A percentile compares a stretch with the other conserved stretches of the same genome.
Conservation (phyloP, 2,113 vertebrate species). For the Callipepla californica region DNA sequence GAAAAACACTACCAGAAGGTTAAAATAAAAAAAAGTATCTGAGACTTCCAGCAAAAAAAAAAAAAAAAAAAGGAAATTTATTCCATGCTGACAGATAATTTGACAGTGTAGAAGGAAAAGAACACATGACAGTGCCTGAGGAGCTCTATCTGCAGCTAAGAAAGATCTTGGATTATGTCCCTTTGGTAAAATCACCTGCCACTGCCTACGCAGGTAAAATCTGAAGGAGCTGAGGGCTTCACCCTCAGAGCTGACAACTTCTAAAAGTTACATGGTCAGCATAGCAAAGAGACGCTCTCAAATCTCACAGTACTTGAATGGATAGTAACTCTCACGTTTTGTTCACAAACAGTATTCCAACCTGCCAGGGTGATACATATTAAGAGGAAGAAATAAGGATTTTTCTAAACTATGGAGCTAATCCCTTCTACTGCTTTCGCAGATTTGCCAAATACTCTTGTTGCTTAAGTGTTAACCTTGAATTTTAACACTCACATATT, state of each 20-base stretch:
- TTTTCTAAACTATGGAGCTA: background rate
- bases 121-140: background rate
- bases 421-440: background rate
- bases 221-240: background rate
- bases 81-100: background rate
- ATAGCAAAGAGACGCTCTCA: background rate
- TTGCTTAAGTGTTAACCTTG: background rate
- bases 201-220: background rate
- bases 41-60: background rate
- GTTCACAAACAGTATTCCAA: background rate
- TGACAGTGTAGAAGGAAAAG: background rate
- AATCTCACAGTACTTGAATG: background rate
- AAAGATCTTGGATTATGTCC: background rate
- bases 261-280: background rate
- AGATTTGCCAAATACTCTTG: background rate
- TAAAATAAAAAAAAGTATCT: background rate
- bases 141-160: background rate
- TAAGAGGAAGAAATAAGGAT: background rate
- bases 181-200: background rate
- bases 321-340: background rate
- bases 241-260: background rate
- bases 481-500: background rate
- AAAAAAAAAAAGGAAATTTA: background rate
- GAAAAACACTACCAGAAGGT: background rate
- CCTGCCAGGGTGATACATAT: background rate